Percentiles rank a stretch among this genome's conserved stretches.
Evolutionary conservation across 2,888 invertebrate genomes (phyloP).

Genomic region (Eupelmus urozonus): DNA sequence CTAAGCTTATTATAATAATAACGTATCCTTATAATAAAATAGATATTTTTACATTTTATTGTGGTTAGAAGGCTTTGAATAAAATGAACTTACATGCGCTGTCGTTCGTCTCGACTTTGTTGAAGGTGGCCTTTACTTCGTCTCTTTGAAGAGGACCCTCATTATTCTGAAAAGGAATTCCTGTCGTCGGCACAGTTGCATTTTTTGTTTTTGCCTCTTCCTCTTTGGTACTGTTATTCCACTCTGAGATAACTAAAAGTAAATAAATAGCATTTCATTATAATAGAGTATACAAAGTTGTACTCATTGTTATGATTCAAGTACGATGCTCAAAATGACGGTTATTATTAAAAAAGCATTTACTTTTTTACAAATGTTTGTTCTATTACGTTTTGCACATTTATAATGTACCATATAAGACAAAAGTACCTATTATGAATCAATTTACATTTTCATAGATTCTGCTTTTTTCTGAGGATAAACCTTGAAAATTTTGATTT

Average conservation of each 20-base stretch:
- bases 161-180: constrained; percentile 78
- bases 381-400: too few relatives aligned
- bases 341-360: too few relatives aligned
- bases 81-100: constrained; percentile 71
- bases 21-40: constrained; percentile 11
- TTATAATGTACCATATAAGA: too few relatives aligned
- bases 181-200: constrained; percentile 69
- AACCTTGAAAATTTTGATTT: too few relatives aligned
- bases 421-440: too few relatives aligned
- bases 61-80: constrained; percentile 23
- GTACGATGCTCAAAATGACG: too few relatives aligned
- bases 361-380: too few relatives aligned
- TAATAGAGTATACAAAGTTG: too few relatives aligned
- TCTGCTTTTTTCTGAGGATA: too few relatives aligned
- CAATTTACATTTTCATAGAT: too few relatives aligned
- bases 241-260: constrained; percentile 76
- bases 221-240: constrained; percentile 83
- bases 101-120: constrained; percentile 79
- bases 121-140: constrained; percentile 82
- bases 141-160: constrained; percentile 85
- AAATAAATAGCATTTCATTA: constrained; percentile 21
- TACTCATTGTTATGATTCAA: too few relatives aligned
- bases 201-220: constrained; percentile 79
- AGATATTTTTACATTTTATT: constrained; percentile 13
- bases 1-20: not conserved